Conservation (phyloP, 2,797 vertebrate genomes). For the Artibeus lituratus region DNA sequence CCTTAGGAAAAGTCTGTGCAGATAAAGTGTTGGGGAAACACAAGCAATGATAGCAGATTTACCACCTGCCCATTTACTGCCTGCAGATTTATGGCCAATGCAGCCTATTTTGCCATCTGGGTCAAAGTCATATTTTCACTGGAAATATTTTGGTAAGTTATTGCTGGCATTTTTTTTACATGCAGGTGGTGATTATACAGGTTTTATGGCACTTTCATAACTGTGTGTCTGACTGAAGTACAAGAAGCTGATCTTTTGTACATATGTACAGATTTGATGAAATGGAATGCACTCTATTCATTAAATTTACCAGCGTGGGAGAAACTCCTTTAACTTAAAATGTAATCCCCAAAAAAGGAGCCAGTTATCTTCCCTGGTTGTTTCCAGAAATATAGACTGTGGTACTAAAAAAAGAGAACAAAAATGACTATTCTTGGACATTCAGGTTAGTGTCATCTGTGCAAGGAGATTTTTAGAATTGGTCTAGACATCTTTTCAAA, state of each 20-base stretch:
- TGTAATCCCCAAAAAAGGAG: neutral
- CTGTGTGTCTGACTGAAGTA: conserved; percentile 13
- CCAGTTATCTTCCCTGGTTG: neutral
- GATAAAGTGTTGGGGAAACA: conserved; percentile 55
- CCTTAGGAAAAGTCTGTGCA: conserved; percentile 15
- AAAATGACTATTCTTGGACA: neutral
- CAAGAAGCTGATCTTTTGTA: conserved; percentile 51
- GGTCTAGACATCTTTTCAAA: neutral
- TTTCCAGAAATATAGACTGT: neutral
- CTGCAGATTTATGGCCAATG: conserved; percentile 60
- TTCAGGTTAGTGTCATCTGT: neutral
- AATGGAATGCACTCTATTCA: conserved; percentile 25
- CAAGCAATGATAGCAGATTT: conserved; percentile 60
- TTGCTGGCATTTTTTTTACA: conserved; percentile 68
- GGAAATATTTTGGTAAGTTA: conserved; percentile 75
- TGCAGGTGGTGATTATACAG: conserved; percentile 72
- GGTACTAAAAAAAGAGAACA: neutral
- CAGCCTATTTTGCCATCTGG: conserved; percentile 75
- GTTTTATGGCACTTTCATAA: conserved; percentile 59
- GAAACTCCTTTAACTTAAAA: neutral
- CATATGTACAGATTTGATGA: conserved; percentile 46
- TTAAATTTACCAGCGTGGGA: neutral
- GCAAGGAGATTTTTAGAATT: neutral
- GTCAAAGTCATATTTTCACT: conserved; percentile 78
- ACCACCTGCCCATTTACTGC: conserved; percentile 67